Evolutionary conservation across 2,888 invertebrate genomes (phyloP), one percentile per base, ranked within the genome.

Genomic region (Byasa hedistus): DNA sequence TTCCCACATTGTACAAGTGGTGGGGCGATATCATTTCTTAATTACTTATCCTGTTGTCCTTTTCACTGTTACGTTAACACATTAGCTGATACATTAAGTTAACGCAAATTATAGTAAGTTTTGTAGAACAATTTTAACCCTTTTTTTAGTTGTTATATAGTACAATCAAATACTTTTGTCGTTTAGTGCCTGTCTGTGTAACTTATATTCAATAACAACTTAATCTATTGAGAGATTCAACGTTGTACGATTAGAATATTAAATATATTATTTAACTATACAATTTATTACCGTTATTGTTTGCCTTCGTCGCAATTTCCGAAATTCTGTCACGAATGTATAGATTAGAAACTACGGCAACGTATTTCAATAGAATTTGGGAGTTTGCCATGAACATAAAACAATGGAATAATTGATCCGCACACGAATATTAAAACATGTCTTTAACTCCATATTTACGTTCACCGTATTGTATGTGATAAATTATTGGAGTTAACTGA

Each of bases 291-390:
- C 12, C 78, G 80, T 79, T 71, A 69, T 64, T 78, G 76, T 79
- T 82, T 85, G 80, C 79, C 76, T 81, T 82, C 77, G 75, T 72
- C 74, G 69, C 68, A 60, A 1, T 52, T 64, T 56, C 66, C 61
- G 75, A 79, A 76, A 72, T 73, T 70, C 71, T 70, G 84, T 86
- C 82, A 85, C 77, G 75, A 82, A 85, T 87, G 82, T 81, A 83
- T 80, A 80, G 76, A 73, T 69, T 73, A 75, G 68, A 64, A 70
- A 65, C 74, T 77, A 75, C 73, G 75, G 69, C 27, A 56, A 44
- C n/a, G 32, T 55, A 23, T 56, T 67, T 60, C 85, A 87, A 86
- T 86, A 77, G 83, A 85, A 84, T 86, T 88, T 83, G 77, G 82
- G 77, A 80, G 81, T 82, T 81, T 79, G 74, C 75, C 74, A 72